These are phyloP conservation scores for Encarsia formosa DNA, from an alignment of 2,888 invertebrate species.

Conservation along the genomic window DNA sequence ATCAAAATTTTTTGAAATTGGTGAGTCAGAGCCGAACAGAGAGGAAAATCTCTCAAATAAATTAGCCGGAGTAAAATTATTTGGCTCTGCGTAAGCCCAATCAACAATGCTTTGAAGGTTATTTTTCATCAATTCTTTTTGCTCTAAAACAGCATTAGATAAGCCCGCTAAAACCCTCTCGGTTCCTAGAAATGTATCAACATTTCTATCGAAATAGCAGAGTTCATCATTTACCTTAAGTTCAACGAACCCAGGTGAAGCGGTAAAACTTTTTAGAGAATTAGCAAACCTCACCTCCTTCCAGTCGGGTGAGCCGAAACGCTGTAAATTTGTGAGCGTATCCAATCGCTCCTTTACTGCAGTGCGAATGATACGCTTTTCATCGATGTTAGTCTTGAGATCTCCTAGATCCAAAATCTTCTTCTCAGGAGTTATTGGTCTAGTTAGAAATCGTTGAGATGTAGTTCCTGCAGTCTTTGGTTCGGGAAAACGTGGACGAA, in stretches of 20 bases:
- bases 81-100: constrained; percentile 6
- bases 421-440: too few relatives aligned
- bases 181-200: constrained; percentile 3
- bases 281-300: constrained; percentile 24
- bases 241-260: constrained; percentile 19
- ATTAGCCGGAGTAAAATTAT: neutral
- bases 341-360: constrained; percentile 5
- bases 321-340: constrained; percentile 10
- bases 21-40: neutral
- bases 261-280: constrained; percentile 15
- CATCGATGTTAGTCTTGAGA: neutral
- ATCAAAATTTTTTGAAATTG: neutral
- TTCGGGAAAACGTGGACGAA: too few relatives aligned
- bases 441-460: too few relatives aligned
- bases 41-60: neutral
- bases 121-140: constrained; percentile 6
- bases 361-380: neutral
- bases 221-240: constrained; percentile 35
- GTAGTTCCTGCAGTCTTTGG: too few relatives aligned
- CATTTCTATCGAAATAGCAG: constrained; percentile 28
- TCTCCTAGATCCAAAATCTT: neutral
- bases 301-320: constrained; percentile 19
- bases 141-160: constrained; percentile 12
- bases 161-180: constrained; percentile 7
- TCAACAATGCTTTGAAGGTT: constrained; percentile 7